Evolutionary conservation across 1,140 invertebrate genomes (phyloP).

Genomic region (Planococcus citri): DNA sequence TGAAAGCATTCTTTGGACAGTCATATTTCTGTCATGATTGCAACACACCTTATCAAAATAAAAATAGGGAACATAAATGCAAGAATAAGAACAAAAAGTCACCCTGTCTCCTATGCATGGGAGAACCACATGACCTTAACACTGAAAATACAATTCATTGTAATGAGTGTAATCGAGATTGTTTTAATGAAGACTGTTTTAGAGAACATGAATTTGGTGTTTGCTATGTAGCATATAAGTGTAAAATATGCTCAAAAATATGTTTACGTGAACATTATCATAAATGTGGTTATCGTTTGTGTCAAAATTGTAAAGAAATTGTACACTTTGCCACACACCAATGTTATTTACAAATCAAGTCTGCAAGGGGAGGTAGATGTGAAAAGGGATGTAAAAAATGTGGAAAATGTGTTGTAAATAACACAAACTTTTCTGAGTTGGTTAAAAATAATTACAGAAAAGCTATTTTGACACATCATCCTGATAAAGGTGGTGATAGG

Average conservation of each 20-base stretch:
- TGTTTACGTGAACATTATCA: neutral
- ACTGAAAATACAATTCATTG: neutral
- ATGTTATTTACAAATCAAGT: too few species aligned
- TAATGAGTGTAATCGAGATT: conserved; percentile 2
- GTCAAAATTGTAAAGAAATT: too few species aligned
- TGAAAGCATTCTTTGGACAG: neutral
- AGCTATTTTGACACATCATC: too few species aligned
- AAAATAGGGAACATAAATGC: neutral
- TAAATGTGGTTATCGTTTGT: too few species aligned
- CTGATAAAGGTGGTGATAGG: too few species aligned
- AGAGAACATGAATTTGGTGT: neutral
- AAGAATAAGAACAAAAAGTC: neutral
- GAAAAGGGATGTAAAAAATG: too few species aligned
- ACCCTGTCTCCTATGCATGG: neutral
- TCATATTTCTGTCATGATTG: conserved; percentile 5
- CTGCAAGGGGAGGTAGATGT: too few species aligned
- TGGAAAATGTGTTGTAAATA: too few species aligned
- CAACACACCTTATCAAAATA: conserved; percentile 10
- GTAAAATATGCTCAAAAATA: conserved; percentile 11
- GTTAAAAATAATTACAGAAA: too few species aligned
- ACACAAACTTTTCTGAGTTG: too few species aligned
- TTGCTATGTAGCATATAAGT: neutral
- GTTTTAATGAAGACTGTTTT: conserved; percentile 18
- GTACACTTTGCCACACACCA: too few species aligned
- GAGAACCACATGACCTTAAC: neutral